phyloP scores from a whole-genome alignment of 2,797 vertebrate genomes.

The Tragopan temminckii region DNA sequence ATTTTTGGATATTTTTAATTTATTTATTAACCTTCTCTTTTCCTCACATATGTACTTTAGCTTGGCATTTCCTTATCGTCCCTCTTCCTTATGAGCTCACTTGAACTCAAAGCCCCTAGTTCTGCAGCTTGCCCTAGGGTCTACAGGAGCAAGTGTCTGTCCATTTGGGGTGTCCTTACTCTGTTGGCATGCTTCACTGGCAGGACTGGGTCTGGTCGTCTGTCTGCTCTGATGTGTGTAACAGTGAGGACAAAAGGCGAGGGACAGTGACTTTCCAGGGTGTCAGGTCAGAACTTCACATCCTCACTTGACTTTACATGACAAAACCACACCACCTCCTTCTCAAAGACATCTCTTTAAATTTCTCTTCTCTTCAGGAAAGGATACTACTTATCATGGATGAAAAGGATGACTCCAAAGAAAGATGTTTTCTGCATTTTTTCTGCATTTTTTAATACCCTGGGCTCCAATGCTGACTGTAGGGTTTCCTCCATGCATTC shows the following conservation, averaged over 20 bases:
- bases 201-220: not conserved
- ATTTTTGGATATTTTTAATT: not conserved
- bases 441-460: not conserved
- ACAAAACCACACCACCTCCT: not conserved
- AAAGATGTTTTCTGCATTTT: not conserved
- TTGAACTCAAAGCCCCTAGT: not conserved
- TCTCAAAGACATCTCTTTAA: not conserved
- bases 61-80: rapidly evolving
- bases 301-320: not conserved
- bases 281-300: not conserved
- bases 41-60: not conserved
- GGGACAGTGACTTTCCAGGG: not conserved
- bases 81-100: not conserved
- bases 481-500: not conserved
- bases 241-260: not conserved
- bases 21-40: not conserved
- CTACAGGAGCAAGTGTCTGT: not conserved
- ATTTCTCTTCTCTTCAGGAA: too few species aligned
- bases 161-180: not conserved
- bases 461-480: not conserved
- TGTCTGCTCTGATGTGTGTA: not conserved
- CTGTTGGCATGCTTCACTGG: not conserved
- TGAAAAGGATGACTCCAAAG: not conserved
- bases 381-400: too few species aligned
- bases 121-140: not conserved